These are phyloP conservation scores for Limnephilus marmoratus DNA, from an alignment of 2,888 invertebrate species.

Conservation along the genomic window DNA sequence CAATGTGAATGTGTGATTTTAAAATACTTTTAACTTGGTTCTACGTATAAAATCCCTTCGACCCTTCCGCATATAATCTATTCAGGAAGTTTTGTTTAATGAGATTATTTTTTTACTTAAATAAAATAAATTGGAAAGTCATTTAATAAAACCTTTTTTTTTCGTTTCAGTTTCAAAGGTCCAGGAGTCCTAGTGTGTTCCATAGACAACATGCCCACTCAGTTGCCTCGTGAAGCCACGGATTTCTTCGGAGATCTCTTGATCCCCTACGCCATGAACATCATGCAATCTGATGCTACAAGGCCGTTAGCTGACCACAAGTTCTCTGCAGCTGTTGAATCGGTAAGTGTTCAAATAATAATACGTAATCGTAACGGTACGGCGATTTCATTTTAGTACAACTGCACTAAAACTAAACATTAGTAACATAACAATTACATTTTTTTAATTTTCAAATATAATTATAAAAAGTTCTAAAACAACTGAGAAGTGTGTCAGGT, in stretches of 20 bases:
- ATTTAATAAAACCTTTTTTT: not conserved
- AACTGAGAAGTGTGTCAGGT: too few species aligned
- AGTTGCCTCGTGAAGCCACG: conserved; percentile 97
- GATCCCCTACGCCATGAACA: conserved; percentile 92
- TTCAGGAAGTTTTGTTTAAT: too few species aligned
- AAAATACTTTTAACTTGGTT: too few species aligned
- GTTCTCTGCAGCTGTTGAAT: conserved; percentile 84
- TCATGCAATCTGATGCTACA: conserved; percentile 89
- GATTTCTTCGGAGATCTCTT: conserved; percentile 98
- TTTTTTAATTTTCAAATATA: too few species aligned
- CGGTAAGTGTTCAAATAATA: conserved; percentile 72
- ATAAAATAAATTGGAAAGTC: not conserved
- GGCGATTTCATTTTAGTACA: too few species aligned
- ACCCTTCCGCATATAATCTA: too few species aligned
- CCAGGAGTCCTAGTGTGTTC: conserved; percentile 99
- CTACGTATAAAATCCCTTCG: too few species aligned
- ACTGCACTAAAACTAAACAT: too few species aligned
- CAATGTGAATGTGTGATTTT: too few species aligned
- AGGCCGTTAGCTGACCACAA: conserved; percentile 87
- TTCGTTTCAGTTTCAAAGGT: conserved; percentile 88
- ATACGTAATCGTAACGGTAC: too few species aligned
- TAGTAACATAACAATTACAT: too few species aligned
- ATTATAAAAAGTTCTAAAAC: too few species aligned
- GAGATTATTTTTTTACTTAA: not conserved
- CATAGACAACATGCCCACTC: conserved; percentile 99